A percentile compares a stretch with the other conserved stretches of the same genome.
phyloP scores from a whole-genome alignment of 2,113 vertebrate species.

The Lophura nycthemera region DNA sequence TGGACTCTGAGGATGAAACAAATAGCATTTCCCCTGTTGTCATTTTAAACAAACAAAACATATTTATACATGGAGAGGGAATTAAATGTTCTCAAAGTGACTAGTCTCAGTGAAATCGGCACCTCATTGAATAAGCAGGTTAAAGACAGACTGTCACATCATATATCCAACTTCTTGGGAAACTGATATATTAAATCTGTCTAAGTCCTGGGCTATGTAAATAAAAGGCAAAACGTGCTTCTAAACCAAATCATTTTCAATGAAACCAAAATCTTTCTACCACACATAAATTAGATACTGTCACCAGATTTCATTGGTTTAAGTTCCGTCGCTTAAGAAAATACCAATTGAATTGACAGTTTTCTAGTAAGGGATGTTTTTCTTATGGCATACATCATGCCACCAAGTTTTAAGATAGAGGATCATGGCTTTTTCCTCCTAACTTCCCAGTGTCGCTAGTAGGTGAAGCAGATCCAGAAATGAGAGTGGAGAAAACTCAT shows the following conservation, averaged over 20 bases:
- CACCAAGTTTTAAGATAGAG: background rate
- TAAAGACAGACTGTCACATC: accelerated
- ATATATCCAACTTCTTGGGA: background rate
- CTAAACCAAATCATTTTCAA: background rate
- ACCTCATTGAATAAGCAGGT: background rate
- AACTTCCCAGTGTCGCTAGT: background rate
- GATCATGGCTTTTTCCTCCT: background rate
- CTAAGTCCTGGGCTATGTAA: background rate
- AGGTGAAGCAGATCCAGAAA: background rate
- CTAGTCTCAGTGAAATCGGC: background rate
- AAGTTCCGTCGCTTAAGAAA: background rate
- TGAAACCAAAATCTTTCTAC: background rate
- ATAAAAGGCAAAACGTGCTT: background rate
- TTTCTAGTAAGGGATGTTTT: background rate
- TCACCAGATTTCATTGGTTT: background rate
- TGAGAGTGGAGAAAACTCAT: background rate
- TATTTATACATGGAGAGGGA: background rate
- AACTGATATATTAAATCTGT: background rate
- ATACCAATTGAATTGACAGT: background rate
- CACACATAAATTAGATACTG: background rate
- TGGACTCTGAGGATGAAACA: background rate
- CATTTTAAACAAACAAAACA: background rate
- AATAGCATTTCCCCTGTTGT: background rate
- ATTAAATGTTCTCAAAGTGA: background rate
- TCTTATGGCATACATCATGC: background rate